A percentile compares a stretch with the other conserved stretches of the same genome.
phyloP scores from a whole-genome alignment of 2,113 vertebrate species.

The Cephalopterus ornatus region DNA sequence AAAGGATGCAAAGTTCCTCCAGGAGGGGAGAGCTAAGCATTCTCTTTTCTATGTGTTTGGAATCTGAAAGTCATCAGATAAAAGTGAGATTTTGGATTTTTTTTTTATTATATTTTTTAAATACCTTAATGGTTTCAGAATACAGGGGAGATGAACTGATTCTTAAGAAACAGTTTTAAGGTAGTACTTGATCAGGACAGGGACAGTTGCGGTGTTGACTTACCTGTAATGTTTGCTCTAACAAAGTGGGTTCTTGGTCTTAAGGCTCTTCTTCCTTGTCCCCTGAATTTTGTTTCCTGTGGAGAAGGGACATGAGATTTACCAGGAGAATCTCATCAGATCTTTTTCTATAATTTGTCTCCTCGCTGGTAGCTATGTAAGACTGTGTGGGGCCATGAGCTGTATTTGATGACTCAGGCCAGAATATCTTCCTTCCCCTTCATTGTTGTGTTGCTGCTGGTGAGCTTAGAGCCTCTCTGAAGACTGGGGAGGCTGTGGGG shows the following conservation, averaged over 20 bases:
- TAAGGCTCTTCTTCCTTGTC: background rate
- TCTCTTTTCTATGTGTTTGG: background rate
- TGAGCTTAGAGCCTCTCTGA: background rate
- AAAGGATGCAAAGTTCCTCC: background rate
- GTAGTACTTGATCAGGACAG: background rate
- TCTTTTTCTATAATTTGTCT: background rate
- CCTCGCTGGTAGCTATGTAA: background rate
- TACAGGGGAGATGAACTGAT: background rate
- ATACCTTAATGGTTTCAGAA: background rate
- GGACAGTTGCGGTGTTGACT: background rate
- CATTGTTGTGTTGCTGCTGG: background rate
- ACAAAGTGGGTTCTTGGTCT: background rate
- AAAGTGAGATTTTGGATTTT: background rate
- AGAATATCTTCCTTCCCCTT: background rate
- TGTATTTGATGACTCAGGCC: constrained; percentile 1
- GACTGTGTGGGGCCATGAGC: background rate
- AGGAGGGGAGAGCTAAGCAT: background rate
- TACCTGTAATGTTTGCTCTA: background rate
- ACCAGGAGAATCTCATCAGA: background rate
- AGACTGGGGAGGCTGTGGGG: background rate
- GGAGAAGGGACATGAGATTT: background rate
- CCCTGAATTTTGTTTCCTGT: background rate
- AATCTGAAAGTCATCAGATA: background rate
- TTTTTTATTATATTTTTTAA: background rate
- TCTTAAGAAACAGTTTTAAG: background rate